Evolutionary conservation across 2,888 invertebrate species (phyloP).

Genomic region (Agonum fuliginosum): DNA sequence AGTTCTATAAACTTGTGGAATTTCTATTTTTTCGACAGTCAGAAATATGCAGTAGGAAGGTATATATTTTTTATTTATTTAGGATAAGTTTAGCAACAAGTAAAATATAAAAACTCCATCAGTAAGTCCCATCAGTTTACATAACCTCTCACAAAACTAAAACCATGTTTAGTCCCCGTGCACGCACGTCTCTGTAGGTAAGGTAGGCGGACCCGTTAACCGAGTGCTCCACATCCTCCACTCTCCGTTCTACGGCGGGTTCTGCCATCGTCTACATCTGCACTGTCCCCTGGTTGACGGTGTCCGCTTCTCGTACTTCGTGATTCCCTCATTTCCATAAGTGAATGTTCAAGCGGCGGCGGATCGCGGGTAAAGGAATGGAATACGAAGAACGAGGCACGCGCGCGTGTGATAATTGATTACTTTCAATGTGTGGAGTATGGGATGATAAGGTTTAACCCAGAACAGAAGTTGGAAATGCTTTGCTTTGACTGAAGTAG

Average conservation of each 20-base stretch:
- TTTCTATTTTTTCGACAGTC: neutral
- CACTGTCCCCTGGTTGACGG: constrained; percentile 1
- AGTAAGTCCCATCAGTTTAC: no score
- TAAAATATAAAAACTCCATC: no score
- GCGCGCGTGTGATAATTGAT: constrained; percentile 28
- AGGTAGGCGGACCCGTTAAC: constrained; percentile 48
- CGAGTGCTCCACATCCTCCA: constrained; percentile 42
- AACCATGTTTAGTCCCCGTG: neutral
- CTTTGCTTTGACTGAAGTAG: neutral
- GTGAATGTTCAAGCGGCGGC: constrained; percentile 29
- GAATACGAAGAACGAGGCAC: constrained; percentile 3
- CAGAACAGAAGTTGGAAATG: neutral
- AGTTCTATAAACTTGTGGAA: neutral
- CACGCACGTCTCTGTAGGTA: neutral
- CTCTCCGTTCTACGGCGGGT: constrained; percentile 9
- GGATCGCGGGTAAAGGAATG: neutral
- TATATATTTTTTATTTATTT: no score
- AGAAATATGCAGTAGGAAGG: no score
- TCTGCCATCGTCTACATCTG: constrained; percentile 25
- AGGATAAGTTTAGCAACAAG: no score
- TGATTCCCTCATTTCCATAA: constrained; percentile 49
- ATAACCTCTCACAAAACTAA: no score
- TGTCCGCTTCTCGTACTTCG: neutral
- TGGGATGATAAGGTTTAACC: neutral
- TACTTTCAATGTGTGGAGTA: constrained; percentile 18